These are phyloP conservation scores for Bovichtus diacanthus DNA, from an alignment of 2,797 vertebrate species.

Conservation along the genomic window DNA sequence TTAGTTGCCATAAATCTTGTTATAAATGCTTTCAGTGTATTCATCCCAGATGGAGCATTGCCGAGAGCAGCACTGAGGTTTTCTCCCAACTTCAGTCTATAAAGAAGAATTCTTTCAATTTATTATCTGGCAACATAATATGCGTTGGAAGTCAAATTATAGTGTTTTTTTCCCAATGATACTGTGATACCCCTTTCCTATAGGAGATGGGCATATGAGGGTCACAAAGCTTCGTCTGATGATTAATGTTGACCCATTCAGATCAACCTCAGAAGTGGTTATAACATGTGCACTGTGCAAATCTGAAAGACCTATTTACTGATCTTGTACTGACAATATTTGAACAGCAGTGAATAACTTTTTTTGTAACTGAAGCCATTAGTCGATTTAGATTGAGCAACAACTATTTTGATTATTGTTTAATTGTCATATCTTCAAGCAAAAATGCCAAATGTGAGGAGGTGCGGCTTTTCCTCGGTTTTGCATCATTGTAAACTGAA, in stretches of 20 bases:
- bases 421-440: not conserved
- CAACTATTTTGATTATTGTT: not conserved
- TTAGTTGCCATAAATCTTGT: slow-evolving; percentile 68
- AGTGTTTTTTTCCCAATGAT: slow-evolving; percentile 6
- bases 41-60: slow-evolving; percentile 64
- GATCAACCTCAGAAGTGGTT: not conserved
- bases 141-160: slow-evolving; percentile 44
- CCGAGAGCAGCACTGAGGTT: slow-evolving; percentile 46
- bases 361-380: not conserved
- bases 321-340: not conserved
- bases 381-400: not conserved
- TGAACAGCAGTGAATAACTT: not conserved
- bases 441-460: not conserved
- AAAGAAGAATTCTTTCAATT: slow-evolving; percentile 44
- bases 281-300: not conserved
- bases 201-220: slow-evolving; percentile 1
- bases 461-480: not conserved
- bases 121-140: slow-evolving; percentile 49
- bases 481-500: not conserved
- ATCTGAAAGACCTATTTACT: slow-evolving; percentile 3
- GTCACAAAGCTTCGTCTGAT: not conserved
- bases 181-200: not conserved
- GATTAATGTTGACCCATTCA: slow-evolving; percentile 6
- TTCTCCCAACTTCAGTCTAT: slow-evolving; percentile 36
- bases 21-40: slow-evolving; percentile 72